Conservation (phyloP, 2,888 invertebrate genomes). For the Ephialtes manifestator region DNA sequence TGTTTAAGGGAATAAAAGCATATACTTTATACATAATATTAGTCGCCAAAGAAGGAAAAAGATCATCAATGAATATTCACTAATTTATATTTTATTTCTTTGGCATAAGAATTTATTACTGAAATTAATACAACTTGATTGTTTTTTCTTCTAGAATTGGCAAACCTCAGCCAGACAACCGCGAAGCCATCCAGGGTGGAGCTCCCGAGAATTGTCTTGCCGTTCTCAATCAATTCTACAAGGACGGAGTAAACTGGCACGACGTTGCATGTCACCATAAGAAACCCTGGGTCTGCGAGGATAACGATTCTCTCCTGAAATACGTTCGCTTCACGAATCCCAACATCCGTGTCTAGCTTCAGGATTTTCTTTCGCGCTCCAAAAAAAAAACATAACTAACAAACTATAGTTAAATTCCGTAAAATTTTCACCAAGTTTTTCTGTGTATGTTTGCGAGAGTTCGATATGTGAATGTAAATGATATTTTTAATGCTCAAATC, state of each 20-base stretch:
- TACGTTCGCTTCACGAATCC: slow-evolving; percentile 94
- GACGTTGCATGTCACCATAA: slow-evolving; percentile 96
- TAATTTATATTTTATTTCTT: too few relatives aligned
- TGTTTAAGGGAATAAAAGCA: too few relatives aligned
- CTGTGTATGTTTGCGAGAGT: slow-evolving; percentile 23
- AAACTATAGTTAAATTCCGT: slow-evolving; percentile 43
- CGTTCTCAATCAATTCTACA: slow-evolving; percentile 95
- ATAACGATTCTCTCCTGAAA: slow-evolving; percentile 94
- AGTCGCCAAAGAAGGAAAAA: too few relatives aligned
- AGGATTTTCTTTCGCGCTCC: neutral
- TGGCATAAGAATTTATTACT: neutral
- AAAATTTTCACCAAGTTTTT: slow-evolving; percentile 12
- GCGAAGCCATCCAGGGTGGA: slow-evolving; percentile 93
- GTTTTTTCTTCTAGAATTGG: slow-evolving; percentile 87
- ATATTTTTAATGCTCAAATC: slow-evolving; percentile 61
- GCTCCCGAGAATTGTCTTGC: slow-evolving; percentile 95
- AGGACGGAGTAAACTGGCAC: slow-evolving; percentile 96
- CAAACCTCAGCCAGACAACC: slow-evolving; percentile 95
- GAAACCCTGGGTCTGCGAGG: slow-evolving; percentile 96
- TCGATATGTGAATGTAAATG: slow-evolving; percentile 43
- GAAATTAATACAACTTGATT: neutral
- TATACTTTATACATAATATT: too few relatives aligned
- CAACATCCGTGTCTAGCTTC: slow-evolving; percentile 89
- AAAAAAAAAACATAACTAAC: slow-evolving; percentile 6
- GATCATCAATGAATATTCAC: too few relatives aligned